Base-by-base conservation (phyloP, 2,797 vertebrate genomes). In the Neostethus bicornis region DNA sequence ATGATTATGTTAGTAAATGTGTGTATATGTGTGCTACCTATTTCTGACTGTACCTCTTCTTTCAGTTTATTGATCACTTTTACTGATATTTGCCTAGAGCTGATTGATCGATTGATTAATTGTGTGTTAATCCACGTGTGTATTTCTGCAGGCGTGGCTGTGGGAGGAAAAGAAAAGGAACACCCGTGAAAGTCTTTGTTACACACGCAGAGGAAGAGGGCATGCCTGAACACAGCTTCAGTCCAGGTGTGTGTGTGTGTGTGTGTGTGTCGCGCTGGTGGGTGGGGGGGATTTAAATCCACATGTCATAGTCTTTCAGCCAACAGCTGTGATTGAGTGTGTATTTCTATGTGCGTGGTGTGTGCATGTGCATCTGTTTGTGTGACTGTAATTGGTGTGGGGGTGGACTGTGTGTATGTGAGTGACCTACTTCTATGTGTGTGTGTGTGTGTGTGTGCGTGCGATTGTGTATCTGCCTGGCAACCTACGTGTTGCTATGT, bases 121-220 rank as follows among this genome's bases (percentile, higher is more conserved):
- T 64, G 16, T 63, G 19, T 52, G 44, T 51, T 32, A 72, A 49
- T 73, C 54, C 47, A 35, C 73, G 55, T 74, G 41, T 73, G 41
- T 75, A 48, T 66, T 71, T 73, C 44, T 70, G 21, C 79, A 93
- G 92, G 58, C 91, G 91, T 7, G 92, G 91, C 44, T 92, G 89
- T 87, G 91, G 92, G 50, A 88, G 92, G 61, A 93, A 93, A 76
- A 88, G 92, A 66, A 93, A 93, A 80, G 92, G 92, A 42, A 93
- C 91, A 23, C 92, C 92, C 0, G 86, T 93, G 51, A 93, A 93
- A 87, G 90, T 93, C 54, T 92, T 92, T 76, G 84, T 91, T 58
- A 85, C 90, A 46, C 85, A 91, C 65, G 81, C 87, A 3, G 90
- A 92, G 52, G 91, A 93, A 56, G 92, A 93, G 75, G 88, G 81